phyloP scores from a whole-genome alignment of 1,140 invertebrate species.

The Brachionus asplanchnoidis region DNA sequence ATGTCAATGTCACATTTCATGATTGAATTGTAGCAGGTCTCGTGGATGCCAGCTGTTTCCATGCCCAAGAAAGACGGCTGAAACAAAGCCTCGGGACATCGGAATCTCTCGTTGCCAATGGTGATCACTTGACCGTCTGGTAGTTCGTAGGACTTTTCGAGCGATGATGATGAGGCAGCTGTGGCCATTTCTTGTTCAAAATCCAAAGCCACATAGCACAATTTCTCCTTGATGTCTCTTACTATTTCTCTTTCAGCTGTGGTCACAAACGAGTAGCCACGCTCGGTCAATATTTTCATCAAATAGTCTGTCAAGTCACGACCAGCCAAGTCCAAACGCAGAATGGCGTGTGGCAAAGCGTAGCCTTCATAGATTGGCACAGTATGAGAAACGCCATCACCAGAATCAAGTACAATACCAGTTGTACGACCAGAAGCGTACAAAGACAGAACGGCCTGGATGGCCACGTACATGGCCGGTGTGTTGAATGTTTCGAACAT shows the following conservation, averaged over 20 bases:
- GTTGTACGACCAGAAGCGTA: conserved; percentile 90
- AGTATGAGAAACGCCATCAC: conserved; percentile 89
- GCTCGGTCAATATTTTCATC: conserved; percentile 68
- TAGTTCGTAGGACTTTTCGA: conserved; percentile 88
- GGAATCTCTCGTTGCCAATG: conserved; percentile 56
- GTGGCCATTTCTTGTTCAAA: conserved; percentile 87
- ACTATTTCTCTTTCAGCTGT: conserved; percentile 82
- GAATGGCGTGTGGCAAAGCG: conserved; percentile 69
- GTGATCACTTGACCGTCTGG: conserved; percentile 74
- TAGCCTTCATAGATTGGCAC: conserved; percentile 87
- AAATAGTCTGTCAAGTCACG: conserved; percentile 91
- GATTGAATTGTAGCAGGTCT: conserved; percentile 56
- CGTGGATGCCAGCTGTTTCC: conserved; percentile 56
- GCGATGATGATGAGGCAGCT: conserved; percentile 77
- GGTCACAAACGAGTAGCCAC: conserved; percentile 44
- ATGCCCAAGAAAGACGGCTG: conserved; percentile 61
- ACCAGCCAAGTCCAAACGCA: conserved; percentile 82
- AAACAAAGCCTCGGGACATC: conserved; percentile 81
- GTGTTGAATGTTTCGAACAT: conserved; percentile 44
- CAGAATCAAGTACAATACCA: conserved; percentile 83
- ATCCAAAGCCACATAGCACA: conserved; percentile 54
- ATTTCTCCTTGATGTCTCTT: conserved; percentile 72
- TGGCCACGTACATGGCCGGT: conserved; percentile 73
- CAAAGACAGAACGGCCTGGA: conserved; percentile 82
- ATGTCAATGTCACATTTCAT: conserved; percentile 60